Conservation (phyloP, 2,888 invertebrate species). For the Zygothrica quintamaculata region DNA sequence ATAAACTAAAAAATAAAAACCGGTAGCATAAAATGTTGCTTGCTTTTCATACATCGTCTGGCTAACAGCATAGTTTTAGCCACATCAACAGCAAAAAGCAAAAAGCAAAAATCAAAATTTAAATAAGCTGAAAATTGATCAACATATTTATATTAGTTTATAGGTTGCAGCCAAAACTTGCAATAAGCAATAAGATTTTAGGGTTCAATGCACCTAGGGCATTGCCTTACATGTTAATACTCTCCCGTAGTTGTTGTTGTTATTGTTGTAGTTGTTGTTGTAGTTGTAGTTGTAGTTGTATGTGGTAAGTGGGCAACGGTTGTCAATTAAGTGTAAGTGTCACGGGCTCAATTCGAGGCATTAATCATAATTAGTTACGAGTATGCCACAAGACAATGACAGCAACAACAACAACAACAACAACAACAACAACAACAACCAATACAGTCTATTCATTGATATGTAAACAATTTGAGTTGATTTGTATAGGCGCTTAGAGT, state of each 20-base stretch:
- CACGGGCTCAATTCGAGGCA: constrained; percentile 62
- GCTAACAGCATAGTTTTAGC: constrained; percentile 30
- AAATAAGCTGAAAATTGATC: too few relatives aligned
- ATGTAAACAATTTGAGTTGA: constrained; percentile 76
- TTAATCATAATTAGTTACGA: constrained; percentile 79
- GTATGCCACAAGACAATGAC: constrained; percentile 66
- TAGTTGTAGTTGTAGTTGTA: neutral
- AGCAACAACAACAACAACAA: constrained; percentile 15
- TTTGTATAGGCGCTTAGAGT: constrained; percentile 65
- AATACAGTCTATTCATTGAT: constrained; percentile 62
- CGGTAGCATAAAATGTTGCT: constrained; percentile 74
- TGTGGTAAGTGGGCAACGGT: constrained; percentile 18
- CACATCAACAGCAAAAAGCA: constrained; percentile 34
- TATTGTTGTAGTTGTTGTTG: too few relatives aligned
- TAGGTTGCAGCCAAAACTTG: neutral
- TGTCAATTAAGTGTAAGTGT: constrained; percentile 76
- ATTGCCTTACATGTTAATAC: neutral
- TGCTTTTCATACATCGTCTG: constrained; percentile 36
- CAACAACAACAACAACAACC: constrained; percentile 30
- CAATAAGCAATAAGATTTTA: neutral
- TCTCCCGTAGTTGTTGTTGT: too few relatives aligned
- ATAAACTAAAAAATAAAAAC: constrained; percentile 75
- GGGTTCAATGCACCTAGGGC: neutral
- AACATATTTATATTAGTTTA: too few relatives aligned
- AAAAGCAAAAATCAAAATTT: constrained; percentile 17